phyloP scores from a whole-genome alignment of 2,888 invertebrate genomes.

The Malthinus flaveolus region DNA sequence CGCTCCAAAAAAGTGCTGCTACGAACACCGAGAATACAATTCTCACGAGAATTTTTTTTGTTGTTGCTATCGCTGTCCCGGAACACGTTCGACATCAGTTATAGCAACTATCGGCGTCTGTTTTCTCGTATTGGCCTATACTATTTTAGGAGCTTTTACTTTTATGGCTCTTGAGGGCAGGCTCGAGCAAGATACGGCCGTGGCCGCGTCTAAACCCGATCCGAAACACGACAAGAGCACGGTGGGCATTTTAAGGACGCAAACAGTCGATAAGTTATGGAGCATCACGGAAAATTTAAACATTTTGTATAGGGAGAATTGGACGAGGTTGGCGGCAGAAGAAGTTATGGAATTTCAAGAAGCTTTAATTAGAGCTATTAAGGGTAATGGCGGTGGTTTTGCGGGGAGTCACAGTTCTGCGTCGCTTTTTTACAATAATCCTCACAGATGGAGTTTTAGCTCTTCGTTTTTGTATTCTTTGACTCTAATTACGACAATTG shows the following conservation, averaged over 20 bases:
- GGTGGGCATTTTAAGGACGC: slow-evolving; percentile 60
- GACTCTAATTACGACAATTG: slow-evolving; percentile 92
- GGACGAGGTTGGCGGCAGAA: slow-evolving; percentile 85
- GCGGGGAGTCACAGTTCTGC: slow-evolving; percentile 54
- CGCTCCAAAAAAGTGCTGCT: slow-evolving; percentile 49
- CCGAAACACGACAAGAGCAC: slow-evolving; percentile 51
- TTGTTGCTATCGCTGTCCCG: slow-evolving; percentile 62
- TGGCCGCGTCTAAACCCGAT: slow-evolving; percentile 67
- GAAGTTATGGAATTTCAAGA: slow-evolving; percentile 86
- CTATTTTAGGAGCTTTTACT: slow-evolving; percentile 87
- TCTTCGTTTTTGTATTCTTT: slow-evolving; percentile 91
- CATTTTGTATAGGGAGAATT: slow-evolving; percentile 88
- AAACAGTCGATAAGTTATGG: slow-evolving; percentile 81
- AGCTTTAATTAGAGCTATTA: slow-evolving; percentile 58
- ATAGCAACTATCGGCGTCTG: slow-evolving; percentile 82
- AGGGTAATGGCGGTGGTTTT: slow-evolving; percentile 37
- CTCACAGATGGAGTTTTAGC: slow-evolving; percentile 87
- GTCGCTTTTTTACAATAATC: slow-evolving; percentile 45
- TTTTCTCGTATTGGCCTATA: slow-evolving; percentile 86
- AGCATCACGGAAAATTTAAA: slow-evolving; percentile 85
- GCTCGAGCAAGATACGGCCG: slow-evolving; percentile 60
- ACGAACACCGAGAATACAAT: slow-evolving; percentile 44
- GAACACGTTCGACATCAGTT: slow-evolving; percentile 61
- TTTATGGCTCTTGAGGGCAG: slow-evolving; percentile 83
- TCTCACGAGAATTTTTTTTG: slow-evolving; percentile 50